phyloP scores from a whole-genome alignment of 2,113 vertebrate species.

The Paraplagusia blochii region DNA sequence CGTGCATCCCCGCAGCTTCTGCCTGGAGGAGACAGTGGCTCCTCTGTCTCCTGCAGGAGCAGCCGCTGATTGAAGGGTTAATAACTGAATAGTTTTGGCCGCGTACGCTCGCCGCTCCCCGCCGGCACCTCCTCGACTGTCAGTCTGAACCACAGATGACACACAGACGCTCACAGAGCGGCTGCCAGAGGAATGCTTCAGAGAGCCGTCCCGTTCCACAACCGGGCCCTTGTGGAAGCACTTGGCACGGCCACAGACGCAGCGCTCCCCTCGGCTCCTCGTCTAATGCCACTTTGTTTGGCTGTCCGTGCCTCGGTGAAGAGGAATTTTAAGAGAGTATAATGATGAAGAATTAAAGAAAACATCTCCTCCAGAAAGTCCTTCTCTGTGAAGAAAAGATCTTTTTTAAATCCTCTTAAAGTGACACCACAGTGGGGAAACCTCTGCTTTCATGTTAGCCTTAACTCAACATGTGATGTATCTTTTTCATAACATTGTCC shows the following conservation, averaged over 20 bases:
- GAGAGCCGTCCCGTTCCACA: constrained; percentile 51
- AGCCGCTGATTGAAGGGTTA: constrained; percentile 43
- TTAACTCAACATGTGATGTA: no score
- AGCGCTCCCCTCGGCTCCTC: constrained; percentile 31
- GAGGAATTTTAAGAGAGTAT: constrained; percentile 32
- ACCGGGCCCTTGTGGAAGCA: constrained; percentile 58
- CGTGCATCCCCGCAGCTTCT: neutral
- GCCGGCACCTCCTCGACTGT: constrained; percentile 42
- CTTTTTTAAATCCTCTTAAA: neutral
- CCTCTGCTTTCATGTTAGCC: no score
- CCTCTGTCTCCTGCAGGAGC: constrained; percentile 47
- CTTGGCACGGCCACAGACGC: constrained; percentile 46
- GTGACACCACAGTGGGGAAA: no score
- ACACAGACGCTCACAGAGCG: constrained; percentile 31
- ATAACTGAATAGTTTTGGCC: constrained; percentile 49
- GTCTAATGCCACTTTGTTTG: constrained; percentile 57
- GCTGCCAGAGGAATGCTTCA: constrained; percentile 58
- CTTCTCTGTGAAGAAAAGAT: constrained; percentile 16
- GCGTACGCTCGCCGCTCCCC: constrained; percentile 25
- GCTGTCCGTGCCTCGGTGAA: constrained; percentile 31
- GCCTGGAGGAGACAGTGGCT: constrained; percentile 45
- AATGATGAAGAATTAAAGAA: constrained; percentile 36
- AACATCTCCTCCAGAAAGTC: neutral
- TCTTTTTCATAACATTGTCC: no score
- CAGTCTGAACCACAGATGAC: constrained; percentile 48